Conservation (phyloP, 2,888 invertebrate genomes). For the Amphiduros pacificus region DNA sequence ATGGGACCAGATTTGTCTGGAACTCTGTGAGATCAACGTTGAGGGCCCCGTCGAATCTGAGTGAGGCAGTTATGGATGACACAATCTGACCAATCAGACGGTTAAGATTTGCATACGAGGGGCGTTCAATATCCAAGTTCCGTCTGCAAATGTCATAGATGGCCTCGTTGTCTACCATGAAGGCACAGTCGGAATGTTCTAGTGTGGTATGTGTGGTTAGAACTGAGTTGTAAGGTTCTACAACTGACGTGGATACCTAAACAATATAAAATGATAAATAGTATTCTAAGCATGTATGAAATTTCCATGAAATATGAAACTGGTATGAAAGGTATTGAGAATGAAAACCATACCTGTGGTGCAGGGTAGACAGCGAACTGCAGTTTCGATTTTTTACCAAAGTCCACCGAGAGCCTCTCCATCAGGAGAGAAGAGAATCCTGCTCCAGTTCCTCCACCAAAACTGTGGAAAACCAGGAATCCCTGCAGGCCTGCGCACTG, state of each 20-base stretch:
- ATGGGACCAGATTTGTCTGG: not conserved
- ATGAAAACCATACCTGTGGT: too few relatives aligned
- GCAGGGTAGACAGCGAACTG: constrained; percentile 53
- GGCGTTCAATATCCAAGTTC: constrained; percentile 80
- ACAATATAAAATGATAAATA: too few relatives aligned
- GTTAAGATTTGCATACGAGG: constrained; percentile 85
- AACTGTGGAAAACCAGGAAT: constrained; percentile 87
- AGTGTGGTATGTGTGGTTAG: constrained; percentile 51
- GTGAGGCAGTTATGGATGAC: not conserved
- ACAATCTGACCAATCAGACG: constrained; percentile 58
- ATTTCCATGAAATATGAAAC: too few relatives aligned
- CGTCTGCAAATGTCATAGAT: constrained; percentile 72
- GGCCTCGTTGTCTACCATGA: constrained; percentile 65
- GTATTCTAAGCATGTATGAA: too few relatives aligned
- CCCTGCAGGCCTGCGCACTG: constrained; percentile 77
- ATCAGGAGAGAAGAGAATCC: constrained; percentile 71
- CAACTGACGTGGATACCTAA: constrained; percentile 49
- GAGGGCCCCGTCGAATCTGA: not conserved
- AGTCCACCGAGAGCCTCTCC: constrained; percentile 68
- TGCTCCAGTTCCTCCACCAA: constrained; percentile 58
- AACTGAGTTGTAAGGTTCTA: constrained; percentile 52
- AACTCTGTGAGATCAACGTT: not conserved
- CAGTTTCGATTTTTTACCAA: constrained; percentile 60
- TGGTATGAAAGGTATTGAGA: too few relatives aligned
- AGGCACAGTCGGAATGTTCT: constrained; percentile 52